These are phyloP conservation scores for Odocoileus hemionus DNA, from an alignment of 2,113 vertebrate species.

Conservation along the genomic window DNA sequence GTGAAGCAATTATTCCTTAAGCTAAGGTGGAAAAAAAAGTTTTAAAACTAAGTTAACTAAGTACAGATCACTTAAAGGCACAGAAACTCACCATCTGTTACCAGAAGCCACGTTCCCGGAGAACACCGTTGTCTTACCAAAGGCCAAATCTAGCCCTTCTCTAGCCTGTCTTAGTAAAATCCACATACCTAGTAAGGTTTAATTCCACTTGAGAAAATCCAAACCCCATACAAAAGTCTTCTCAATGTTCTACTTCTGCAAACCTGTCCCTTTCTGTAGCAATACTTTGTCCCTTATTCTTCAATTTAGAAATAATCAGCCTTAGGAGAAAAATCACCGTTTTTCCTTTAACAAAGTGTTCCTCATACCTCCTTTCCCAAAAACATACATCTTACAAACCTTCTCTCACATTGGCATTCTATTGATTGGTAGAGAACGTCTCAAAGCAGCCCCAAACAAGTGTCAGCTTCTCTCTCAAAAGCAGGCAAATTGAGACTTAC, in stretches of 20 bases:
- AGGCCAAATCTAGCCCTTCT: background rate
- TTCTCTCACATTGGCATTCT: background rate
- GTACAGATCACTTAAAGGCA: background rate
- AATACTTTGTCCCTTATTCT: background rate
- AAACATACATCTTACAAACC: background rate
- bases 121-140: background rate
- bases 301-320: background rate
- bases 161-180: background rate
- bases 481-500: background rate
- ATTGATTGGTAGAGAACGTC: background rate
- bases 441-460: background rate
- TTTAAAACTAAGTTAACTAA: too few species aligned
- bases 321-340: background rate
- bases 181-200: background rate
- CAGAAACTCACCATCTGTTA: background rate
- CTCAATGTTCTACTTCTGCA: background rate
- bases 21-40: background rate
- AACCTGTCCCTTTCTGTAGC: background rate
- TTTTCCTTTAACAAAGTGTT: background rate
- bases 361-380: background rate
- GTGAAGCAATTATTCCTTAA: background rate
- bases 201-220: background rate
- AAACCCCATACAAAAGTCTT: background rate
- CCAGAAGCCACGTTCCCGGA: background rate
- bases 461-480: background rate